These are phyloP conservation scores for Gopherus flavomarginatus DNA, from an alignment of 2,113 vertebrate species.

Conservation along the genomic window DNA sequence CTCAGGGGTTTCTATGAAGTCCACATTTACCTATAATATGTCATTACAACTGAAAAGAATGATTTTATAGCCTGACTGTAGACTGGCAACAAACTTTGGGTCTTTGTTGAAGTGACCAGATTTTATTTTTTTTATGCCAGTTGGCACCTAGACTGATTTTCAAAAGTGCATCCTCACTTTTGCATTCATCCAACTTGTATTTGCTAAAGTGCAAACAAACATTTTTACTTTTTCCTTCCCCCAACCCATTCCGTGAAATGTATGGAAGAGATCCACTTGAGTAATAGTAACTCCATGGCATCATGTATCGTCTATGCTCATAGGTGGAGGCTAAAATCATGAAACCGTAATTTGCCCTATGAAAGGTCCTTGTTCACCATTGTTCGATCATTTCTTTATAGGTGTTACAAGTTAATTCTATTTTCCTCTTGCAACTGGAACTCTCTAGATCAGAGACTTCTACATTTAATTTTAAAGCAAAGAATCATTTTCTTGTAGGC, in stretches of 20 bases:
- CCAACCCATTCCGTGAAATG: background rate
- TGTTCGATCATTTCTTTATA: background rate
- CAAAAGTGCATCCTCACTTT: background rate
- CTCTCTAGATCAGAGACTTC: background rate
- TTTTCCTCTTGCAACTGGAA: background rate
- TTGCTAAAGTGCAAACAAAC: background rate
- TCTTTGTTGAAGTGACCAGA: background rate
- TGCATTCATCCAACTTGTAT: too few species aligned
- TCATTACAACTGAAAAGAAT: slow-evolving; percentile 24
- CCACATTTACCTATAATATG: slow-evolving; percentile 29
- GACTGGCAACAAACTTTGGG: background rate
- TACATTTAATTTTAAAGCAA: background rate
- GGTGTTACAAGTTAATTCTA: background rate
- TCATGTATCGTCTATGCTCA: background rate
- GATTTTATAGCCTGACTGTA: slow-evolving; percentile 7
- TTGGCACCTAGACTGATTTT: background rate
- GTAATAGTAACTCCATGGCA: background rate
- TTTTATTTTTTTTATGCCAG: background rate
- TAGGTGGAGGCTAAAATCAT: background rate
- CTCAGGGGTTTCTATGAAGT: slow-evolving; percentile 27
- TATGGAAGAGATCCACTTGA: background rate
- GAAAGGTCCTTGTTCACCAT: background rate
- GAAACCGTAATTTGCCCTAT: background rate
- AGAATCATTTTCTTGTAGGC: background rate
- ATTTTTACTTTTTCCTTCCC: background rate